Evolutionary conservation across 2,797 vertebrate species (phyloP).

Genomic region (Darevskia mixta): DNA sequence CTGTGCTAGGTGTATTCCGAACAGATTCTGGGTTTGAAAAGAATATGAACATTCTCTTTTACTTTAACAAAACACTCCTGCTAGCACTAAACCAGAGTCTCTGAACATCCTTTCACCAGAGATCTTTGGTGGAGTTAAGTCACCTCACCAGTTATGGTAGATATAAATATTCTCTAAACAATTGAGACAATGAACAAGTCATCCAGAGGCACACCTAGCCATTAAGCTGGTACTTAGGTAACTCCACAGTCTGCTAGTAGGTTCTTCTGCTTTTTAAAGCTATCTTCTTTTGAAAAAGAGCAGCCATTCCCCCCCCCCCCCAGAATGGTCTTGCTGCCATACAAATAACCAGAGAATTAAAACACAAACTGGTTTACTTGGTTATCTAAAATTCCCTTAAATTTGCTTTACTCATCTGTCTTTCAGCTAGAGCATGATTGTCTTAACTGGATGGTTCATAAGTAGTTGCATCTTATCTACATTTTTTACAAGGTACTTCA

Average conservation of each 20-base stretch:
- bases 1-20: constrained; percentile 92
- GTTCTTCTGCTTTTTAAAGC: neutral
- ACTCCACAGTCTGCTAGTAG: neutral
- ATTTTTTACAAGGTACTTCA: neutral
- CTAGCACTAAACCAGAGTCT: neutral
- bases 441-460: neutral
- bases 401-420: neutral
- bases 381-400: neutral
- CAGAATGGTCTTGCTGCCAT: neutral
- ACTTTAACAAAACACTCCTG: neutral
- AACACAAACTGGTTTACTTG: neutral
- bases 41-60: neutral
- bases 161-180: neutral
- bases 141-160: neutral
- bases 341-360: neutral
- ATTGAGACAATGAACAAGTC: neutral
- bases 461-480: neutral
- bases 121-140: neutral
- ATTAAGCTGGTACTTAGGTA: neutral
- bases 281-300: neutral
- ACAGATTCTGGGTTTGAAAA: constrained; percentile 86
- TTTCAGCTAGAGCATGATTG: neutral
- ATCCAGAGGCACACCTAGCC: neutral
- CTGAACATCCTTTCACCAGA: neutral
- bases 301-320: neutral